phyloP scores from a whole-genome alignment of 1,140 invertebrate species.

The Hycleus cichorii region DNA sequence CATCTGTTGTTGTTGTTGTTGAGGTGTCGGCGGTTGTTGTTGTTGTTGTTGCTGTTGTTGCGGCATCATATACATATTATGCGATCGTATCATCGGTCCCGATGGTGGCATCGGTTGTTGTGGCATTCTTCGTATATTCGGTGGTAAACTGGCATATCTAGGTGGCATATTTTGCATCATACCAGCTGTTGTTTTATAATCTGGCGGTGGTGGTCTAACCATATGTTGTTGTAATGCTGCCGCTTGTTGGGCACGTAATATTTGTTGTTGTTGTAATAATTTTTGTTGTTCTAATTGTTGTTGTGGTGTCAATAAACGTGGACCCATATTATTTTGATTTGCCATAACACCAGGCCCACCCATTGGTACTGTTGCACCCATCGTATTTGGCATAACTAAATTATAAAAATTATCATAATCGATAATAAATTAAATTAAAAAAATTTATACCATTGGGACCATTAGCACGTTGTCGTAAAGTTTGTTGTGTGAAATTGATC shows the following conservation, averaged over 20 bases:
- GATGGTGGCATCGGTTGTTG: conserved; percentile 63
- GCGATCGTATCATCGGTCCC: conserved; percentile 61
- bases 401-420: not conserved
- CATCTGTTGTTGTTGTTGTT: conserved; percentile 39
- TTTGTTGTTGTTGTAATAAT: conserved; percentile 34
- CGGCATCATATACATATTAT: conserved; percentile 49
- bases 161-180: conserved; percentile 52
- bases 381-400: conserved; percentile 9
- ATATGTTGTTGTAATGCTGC: conserved; percentile 26
- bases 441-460: conserved; percentile 24
- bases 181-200: conserved; percentile 61
- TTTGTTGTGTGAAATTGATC: conserved; percentile 76
- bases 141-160: conserved; percentile 40
- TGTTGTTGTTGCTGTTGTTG: conserved; percentile 44
- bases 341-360: too few species aligned
- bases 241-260: conserved; percentile 25
- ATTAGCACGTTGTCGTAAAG: conserved; percentile 46
- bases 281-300: conserved; percentile 36
- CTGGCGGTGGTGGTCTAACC: conserved; percentile 60
- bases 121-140: conserved; percentile 52
- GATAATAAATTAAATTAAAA: not conserved
- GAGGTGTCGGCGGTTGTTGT: conserved; percentile 38
- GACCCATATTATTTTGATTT: not conserved
- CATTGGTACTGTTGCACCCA: conserved; percentile 9
- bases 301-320: conserved; percentile 19